A percentile compares a stretch with the other conserved stretches of the same genome.
Conservation (phyloP, 1,140 invertebrate species). For the Parasteatoda tepidariorum region DNA sequence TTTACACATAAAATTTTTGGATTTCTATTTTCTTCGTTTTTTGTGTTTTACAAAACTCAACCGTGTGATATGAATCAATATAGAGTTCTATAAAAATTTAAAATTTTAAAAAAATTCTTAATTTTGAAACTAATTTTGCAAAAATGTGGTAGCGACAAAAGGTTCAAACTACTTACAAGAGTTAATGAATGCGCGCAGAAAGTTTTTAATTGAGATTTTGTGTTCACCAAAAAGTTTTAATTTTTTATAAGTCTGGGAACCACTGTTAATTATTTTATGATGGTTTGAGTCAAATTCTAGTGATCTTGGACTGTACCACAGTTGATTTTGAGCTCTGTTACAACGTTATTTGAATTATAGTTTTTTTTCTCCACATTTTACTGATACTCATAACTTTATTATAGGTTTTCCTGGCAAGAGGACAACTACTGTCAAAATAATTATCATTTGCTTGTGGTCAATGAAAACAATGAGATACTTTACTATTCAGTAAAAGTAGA, state of each 20-base stretch:
- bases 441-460: neutral
- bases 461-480: slow-evolving; percentile 23
- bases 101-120: no score
- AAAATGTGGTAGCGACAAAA: no score
- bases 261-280: neutral
- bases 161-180: no score
- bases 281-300: neutral
- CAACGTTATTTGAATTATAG: neutral
- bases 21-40: no score
- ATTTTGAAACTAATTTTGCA: no score
- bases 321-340: neutral
- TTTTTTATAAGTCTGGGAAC: neutral
- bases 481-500: slow-evolving; percentile 18
- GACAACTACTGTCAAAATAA: slow-evolving; percentile 36
- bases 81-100: no score
- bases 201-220: no score
- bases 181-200: no score
- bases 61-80: no score
- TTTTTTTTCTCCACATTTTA: neutral
- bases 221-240: neutral
- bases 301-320: neutral
- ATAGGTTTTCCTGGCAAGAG: slow-evolving; percentile 50
- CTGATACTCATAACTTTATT: neutral
- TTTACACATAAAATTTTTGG: no score
- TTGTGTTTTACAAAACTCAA: no score